Evolutionary conservation across 2,888 invertebrate species (phyloP).

Genomic region (Physocephala rufipes): DNA sequence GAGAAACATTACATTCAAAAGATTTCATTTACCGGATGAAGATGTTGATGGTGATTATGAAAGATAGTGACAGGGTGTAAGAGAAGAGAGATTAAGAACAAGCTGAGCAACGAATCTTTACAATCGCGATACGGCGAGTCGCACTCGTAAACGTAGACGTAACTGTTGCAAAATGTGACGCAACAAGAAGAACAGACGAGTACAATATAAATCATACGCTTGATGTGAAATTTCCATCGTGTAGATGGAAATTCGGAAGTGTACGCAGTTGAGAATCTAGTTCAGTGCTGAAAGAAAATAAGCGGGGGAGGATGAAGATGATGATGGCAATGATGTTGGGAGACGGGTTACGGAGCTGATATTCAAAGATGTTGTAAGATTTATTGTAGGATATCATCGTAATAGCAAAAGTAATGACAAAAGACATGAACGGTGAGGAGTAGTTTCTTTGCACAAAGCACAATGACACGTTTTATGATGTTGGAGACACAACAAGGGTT

Average conservation of each 20-base stretch:
- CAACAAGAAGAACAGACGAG: constrained; percentile 34
- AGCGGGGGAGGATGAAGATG: background rate
- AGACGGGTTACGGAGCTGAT: no score
- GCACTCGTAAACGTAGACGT: background rate
- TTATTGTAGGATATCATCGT: no score
- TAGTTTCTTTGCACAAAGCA: no score
- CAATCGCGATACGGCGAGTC: no score
- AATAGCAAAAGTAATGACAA: no score
- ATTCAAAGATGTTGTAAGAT: no score
- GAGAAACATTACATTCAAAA: background rate
- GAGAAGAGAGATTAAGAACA: background rate
- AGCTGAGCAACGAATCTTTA: background rate
- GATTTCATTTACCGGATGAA: background rate
- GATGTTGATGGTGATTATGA: background rate
- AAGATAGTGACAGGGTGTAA: background rate
- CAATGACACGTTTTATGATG: no score
- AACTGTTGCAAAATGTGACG: background rate
- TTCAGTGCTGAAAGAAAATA: background rate
- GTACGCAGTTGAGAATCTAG: constrained; percentile 26
- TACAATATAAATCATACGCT: constrained; percentile 45
- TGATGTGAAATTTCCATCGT: constrained; percentile 41
- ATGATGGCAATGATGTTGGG: no score
- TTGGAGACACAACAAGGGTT: no score
- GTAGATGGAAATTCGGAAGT: constrained; percentile 38
- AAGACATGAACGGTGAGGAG: no score